A percentile compares a stretch with the other conserved stretches of the same genome.
Conservation (phyloP, 2,888 invertebrate species). For the Troides aeacus region DNA sequence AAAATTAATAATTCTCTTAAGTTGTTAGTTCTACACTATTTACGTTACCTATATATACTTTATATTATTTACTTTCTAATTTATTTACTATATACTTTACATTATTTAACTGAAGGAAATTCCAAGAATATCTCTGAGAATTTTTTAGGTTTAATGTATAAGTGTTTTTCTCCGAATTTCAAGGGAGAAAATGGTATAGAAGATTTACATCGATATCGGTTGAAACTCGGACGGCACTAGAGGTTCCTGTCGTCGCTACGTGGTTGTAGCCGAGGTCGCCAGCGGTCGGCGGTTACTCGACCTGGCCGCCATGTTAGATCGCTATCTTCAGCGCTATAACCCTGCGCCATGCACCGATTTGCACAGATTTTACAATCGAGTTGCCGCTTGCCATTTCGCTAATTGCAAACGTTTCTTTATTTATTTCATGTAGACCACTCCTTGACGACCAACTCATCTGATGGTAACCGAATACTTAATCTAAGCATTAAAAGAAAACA, state of each 20-base stretch:
- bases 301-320: slow-evolving; percentile 60
- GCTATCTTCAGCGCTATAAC: slow-evolving; percentile 71
- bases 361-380: slow-evolving; percentile 60
- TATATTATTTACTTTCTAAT: too few relatives aligned
- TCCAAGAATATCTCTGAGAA: too few relatives aligned
- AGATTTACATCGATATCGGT: slow-evolving; percentile 35
- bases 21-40: too few relatives aligned
- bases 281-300: slow-evolving; percentile 61
- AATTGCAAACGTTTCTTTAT: slow-evolving; percentile 45
- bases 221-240: slow-evolving; percentile 15
- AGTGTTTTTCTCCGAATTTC: neutral
- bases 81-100: too few relatives aligned
- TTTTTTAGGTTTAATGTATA: too few relatives aligned
- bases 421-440: too few relatives aligned
- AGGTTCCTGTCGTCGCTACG: slow-evolving; percentile 47
- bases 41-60: too few relatives aligned
- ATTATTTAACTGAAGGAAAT: too few relatives aligned
- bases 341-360: slow-evolving; percentile 55
- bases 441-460: too few relatives aligned
- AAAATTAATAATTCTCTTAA: too few relatives aligned
- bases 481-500: too few relatives aligned
- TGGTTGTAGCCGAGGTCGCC: slow-evolving; percentile 53
- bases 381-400: slow-evolving; percentile 55
- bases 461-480: too few relatives aligned
- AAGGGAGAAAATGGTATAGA: neutral